A percentile compares a stretch with the other conserved stretches of the same genome.
phyloP scores from a whole-genome alignment of 2,113 vertebrate genomes.

The Chlorodrepanis virens region DNA sequence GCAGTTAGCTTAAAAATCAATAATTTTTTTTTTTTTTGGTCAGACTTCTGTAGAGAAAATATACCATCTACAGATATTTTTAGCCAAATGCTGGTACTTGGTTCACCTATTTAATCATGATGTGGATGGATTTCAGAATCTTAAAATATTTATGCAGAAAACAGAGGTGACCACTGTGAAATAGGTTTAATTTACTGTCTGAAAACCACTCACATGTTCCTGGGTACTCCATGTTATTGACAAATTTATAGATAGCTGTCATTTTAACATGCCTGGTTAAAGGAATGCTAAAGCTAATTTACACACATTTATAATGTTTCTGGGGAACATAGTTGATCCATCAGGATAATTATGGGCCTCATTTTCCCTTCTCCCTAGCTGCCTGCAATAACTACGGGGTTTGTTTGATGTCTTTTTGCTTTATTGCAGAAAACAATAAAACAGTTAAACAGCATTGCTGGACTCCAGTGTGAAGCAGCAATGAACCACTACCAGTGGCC shows the following conservation, averaged over 20 bases:
- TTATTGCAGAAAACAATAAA: background rate
- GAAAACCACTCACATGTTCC: background rate
- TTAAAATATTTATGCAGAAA: conserved; percentile 36
- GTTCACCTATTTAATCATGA: background rate
- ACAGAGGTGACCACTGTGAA: background rate
- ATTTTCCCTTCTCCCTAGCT: background rate
- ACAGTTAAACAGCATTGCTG: background rate
- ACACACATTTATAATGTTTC: background rate
- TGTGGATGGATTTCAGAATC: background rate
- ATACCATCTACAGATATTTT: background rate
- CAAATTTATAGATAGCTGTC: conserved; percentile 2
- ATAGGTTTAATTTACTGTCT: background rate
- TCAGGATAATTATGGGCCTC: background rate
- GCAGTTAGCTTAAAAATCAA: background rate
- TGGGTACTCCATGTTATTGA: background rate
- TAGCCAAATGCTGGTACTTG: background rate
- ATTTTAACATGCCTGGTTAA: background rate
- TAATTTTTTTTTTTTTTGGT: background rate
- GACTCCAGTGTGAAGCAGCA: background rate
- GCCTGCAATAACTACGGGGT: background rate
- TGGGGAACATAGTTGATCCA: background rate
- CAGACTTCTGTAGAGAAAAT: background rate
- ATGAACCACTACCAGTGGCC: background rate
- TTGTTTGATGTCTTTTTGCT: background rate
- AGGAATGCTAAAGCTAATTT: background rate